A percentile compares a stretch with the other conserved stretches of the same genome.
Conservation (phyloP, 2,797 vertebrate genomes). For the Rachycentron canadum region DNA sequence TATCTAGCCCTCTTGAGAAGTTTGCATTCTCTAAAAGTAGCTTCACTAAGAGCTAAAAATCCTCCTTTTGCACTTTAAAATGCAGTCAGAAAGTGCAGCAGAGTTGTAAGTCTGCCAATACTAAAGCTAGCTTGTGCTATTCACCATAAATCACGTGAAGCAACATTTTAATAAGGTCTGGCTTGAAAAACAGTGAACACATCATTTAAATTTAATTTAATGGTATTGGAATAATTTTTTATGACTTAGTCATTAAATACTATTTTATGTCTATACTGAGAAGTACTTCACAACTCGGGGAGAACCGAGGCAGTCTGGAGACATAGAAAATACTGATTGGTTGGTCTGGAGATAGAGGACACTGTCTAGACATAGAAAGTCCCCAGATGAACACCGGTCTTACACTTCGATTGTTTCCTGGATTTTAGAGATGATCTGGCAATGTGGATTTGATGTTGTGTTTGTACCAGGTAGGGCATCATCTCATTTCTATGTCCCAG, state of each 20-base stretch:
- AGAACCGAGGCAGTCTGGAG: slow-evolving; percentile 19
- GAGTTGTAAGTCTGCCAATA: slow-evolving; percentile 3
- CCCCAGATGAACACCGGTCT: slow-evolving; percentile 20
- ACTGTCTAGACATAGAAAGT: slow-evolving; percentile 5
- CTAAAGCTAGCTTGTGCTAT: slow-evolving; percentile 10
- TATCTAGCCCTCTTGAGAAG: slow-evolving; percentile 10
- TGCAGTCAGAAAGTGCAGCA: slow-evolving; percentile 20
- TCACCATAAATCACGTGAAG: slow-evolving; percentile 42
- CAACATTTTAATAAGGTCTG: slow-evolving; percentile 37
- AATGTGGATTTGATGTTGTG: slow-evolving; percentile 34
- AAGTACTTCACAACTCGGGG: slow-evolving; percentile 12
- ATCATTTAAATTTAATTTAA: slow-evolving; percentile 49
- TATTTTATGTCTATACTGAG: slow-evolving; percentile 16
- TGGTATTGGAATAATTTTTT: slow-evolving; percentile 42
- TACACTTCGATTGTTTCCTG: slow-evolving; percentile 24
- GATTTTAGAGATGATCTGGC: slow-evolving; percentile 27
- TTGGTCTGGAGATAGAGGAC: slow-evolving; percentile 62
- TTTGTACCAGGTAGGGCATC: slow-evolving; percentile 34
- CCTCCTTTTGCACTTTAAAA: slow-evolving; percentile 15
- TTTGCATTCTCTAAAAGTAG: slow-evolving; percentile 19
- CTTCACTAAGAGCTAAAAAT: slow-evolving; percentile 15
- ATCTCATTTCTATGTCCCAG: slow-evolving; percentile 38
- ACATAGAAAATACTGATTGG: slow-evolving; percentile 26
- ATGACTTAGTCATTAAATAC: slow-evolving; percentile 35
- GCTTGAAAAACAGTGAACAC: slow-evolving; percentile 41